Evolutionary conservation across 2,113 vertebrate species (phyloP).

Genomic region (Progne subis): DNA sequence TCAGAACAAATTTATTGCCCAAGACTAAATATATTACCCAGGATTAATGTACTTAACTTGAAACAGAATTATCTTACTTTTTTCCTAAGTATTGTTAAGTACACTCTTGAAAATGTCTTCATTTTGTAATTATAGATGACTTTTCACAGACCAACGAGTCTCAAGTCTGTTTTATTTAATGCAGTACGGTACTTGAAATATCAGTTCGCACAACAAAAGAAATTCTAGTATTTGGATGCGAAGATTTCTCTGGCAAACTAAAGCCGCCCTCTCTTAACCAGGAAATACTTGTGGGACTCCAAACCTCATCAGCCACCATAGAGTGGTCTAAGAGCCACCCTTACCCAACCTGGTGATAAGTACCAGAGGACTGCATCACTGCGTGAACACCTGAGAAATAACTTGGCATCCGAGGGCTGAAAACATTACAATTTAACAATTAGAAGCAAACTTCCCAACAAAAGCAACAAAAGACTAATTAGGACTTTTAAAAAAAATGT

Average conservation of each 20-base stretch:
- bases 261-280: not conserved
- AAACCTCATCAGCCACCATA: not conserved
- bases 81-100: not conserved
- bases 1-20: not conserved
- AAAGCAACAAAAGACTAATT: not conserved
- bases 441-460: not conserved
- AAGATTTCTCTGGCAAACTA: not conserved
- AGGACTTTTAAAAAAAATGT: not conserved
- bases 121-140: not conserved
- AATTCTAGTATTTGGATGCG: not conserved
- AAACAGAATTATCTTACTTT: not conserved
- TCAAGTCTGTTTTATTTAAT: not conserved
- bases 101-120: not conserved
- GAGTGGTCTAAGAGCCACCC: not conserved
- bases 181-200: not conserved
- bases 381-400: not conserved
- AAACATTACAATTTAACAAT: not conserved
- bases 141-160: not conserved
- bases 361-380: not conserved
- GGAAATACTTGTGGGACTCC: not conserved
- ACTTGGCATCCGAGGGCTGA: not conserved
- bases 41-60: not conserved
- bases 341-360: not conserved
- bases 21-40: not conserved
- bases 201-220: not conserved